These are phyloP conservation scores for Chlorospingus flavigularis DNA, from an alignment of 2,797 vertebrate species.

Conservation along the genomic window DNA sequence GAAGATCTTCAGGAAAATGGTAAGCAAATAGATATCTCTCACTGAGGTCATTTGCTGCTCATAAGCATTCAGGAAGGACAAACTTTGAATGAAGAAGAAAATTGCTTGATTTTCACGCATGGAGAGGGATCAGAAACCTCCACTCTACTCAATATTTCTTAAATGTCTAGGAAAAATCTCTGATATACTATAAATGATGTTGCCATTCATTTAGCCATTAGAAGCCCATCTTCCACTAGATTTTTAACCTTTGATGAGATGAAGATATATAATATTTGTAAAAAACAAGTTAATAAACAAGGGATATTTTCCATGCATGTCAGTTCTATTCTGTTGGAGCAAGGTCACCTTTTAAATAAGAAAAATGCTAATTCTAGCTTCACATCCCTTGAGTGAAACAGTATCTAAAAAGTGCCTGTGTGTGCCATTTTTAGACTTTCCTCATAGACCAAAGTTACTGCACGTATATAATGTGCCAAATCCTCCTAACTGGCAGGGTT, in stretches of 20 bases:
- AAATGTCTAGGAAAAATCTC: not conserved
- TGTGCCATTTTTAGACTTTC: not conserved
- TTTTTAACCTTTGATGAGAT: not conserved
- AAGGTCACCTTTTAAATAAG: not conserved
- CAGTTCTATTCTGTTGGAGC: not conserved
- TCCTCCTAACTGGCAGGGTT: not conserved
- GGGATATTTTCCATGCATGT: not conserved
- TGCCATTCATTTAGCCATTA: not conserved
- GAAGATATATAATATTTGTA: not conserved
- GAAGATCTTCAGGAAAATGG: not conserved
- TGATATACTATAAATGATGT: not conserved
- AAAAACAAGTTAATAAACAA: not conserved
- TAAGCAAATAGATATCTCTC: not conserved
- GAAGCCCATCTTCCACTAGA: not conserved
- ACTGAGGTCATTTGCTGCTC: not conserved
- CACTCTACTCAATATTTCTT: not conserved
- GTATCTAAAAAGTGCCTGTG: not conserved
- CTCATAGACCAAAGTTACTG: not conserved
- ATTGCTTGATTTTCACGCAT: not conserved
- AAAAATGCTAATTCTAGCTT: not conserved
- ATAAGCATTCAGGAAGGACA: not conserved
- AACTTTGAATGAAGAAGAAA: not conserved
- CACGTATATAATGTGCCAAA: fast-evolving
- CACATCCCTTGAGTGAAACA: not conserved
- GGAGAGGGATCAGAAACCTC: not conserved